A percentile compares a stretch with the other conserved stretches of the same genome.
Conservation (phyloP, 2,797 vertebrate species). For the Glyptemys insculpta region DNA sequence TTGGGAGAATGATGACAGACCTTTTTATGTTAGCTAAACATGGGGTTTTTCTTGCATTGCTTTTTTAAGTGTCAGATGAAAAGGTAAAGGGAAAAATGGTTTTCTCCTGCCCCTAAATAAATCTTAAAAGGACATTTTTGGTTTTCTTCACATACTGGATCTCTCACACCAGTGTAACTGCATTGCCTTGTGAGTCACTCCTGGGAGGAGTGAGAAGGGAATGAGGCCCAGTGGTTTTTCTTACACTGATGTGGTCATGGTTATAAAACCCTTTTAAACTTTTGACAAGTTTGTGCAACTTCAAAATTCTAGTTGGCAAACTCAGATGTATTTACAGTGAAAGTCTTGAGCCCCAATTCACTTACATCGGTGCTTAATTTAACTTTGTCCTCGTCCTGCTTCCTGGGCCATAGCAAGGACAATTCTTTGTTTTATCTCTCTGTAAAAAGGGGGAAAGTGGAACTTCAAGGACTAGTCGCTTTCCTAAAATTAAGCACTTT, state of each 20-base stretch:
- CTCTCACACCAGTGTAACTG: background rate
- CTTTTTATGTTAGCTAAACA: background rate
- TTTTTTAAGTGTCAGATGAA: background rate
- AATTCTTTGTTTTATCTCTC: background rate
- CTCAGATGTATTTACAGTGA: background rate
- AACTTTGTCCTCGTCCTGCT: background rate
- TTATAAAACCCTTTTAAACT: conserved; percentile 11
- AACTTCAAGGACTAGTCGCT: background rate
- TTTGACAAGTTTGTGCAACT: background rate
- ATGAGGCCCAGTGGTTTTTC: background rate
- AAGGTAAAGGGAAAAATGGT: background rate
- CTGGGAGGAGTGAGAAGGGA: background rate
- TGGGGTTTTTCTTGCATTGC: fast-evolving
- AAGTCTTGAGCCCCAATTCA: background rate
- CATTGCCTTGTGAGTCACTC: conserved; percentile 3
- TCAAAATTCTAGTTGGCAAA: background rate
- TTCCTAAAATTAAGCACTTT: conserved; percentile 19
- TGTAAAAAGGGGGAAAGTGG: background rate
- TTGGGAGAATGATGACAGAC: fast-evolving
- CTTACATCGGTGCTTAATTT: background rate
- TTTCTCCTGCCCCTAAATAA: background rate
- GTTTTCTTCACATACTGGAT: background rate
- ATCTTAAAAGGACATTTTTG: background rate
- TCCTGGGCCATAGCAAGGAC: background rate
- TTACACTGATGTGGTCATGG: background rate